Evolutionary conservation across 2,888 invertebrate species (phyloP).

Genomic region (Hirudinaria manillensis): DNA sequence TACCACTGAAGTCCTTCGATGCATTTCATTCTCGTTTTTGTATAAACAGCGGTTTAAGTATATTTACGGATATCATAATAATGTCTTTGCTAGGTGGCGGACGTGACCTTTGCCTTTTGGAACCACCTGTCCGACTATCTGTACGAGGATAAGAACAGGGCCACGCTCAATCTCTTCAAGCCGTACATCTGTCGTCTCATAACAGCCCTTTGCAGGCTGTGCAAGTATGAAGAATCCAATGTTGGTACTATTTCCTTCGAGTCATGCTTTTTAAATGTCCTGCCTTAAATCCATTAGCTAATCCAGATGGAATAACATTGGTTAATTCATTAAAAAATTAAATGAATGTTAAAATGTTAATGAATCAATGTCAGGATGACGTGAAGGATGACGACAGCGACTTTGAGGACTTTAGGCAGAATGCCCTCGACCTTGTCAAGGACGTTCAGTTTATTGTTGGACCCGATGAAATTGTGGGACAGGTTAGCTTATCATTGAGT

Average conservation of each 20-base stretch:
- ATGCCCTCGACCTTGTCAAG: conserved; percentile 85
- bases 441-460: conserved; percentile 95
- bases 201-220: conserved; percentile 79
- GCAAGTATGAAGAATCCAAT: conserved; percentile 90
- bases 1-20: background rate
- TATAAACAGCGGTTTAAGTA: too few relatives aligned
- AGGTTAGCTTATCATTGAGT: conserved; percentile 59
- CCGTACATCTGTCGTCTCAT: conserved; percentile 87
- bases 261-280: background rate
- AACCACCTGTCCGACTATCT: conserved; percentile 87
- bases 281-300: too few relatives aligned
- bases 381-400: conserved; percentile 63
- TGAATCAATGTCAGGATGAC: background rate
- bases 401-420: conserved; percentile 75
- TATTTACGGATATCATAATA: too few relatives aligned
- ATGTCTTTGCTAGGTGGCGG: conserved; percentile 61
- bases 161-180: conserved; percentile 73
- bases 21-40: too few relatives aligned
- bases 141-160: conserved; percentile 77
- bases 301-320: too few relatives aligned
- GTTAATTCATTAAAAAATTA: too few relatives aligned
- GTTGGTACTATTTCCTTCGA: conserved; percentile 55
- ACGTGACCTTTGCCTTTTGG: conserved; percentile 93
- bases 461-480: conserved; percentile 80
- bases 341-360: too few relatives aligned